Percentiles rank a stretch among this genome's conserved stretches.
Evolutionary conservation across 1,140 invertebrate species (phyloP).

Genomic region (Saxidomus purpurata): DNA sequence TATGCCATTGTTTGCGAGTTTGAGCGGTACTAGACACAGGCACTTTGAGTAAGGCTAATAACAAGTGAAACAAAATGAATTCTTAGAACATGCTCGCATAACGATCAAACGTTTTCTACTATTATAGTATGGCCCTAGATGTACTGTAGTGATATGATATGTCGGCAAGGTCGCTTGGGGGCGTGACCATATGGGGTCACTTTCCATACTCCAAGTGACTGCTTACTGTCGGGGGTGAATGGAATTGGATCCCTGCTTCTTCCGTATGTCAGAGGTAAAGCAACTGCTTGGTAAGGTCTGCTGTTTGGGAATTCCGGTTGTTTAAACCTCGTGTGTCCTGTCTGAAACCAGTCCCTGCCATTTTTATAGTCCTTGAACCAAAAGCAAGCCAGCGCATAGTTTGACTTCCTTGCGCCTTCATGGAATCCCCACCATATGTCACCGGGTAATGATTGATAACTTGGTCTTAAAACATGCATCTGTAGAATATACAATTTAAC

Average conservation of each 20-base stretch:
- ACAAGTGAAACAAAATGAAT: too few species aligned
- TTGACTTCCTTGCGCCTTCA: not conserved
- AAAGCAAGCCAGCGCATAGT: constrained; percentile 15
- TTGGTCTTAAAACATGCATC: constrained; percentile 36
- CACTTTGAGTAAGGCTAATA: too few species aligned
- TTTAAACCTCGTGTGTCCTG: not conserved
- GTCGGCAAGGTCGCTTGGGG: too few species aligned
- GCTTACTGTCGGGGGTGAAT: constrained; percentile 39
- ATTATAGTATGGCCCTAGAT: too few species aligned
- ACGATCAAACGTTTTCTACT: too few species aligned
- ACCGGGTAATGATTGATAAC: constrained; percentile 17
- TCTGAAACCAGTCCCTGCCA: constrained; percentile 50
- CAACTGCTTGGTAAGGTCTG: constrained; percentile 12
- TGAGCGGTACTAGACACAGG: too few species aligned
- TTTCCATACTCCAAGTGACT: too few species aligned
- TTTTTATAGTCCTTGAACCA: constrained; percentile 56
- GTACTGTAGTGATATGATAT: too few species aligned
- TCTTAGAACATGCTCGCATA: too few species aligned
- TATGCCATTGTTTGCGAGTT: too few species aligned
- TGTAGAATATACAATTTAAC: not conserved
- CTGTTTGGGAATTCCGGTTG: constrained; percentile 49
- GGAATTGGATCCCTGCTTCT: constrained; percentile 10
- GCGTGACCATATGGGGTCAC: too few species aligned
- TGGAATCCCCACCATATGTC: constrained; percentile 33
- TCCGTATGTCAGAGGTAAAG: constrained; percentile 56